Conservation (phyloP, 2,797 vertebrate genomes). For the Lindbergichthys nudifrons region DNA sequence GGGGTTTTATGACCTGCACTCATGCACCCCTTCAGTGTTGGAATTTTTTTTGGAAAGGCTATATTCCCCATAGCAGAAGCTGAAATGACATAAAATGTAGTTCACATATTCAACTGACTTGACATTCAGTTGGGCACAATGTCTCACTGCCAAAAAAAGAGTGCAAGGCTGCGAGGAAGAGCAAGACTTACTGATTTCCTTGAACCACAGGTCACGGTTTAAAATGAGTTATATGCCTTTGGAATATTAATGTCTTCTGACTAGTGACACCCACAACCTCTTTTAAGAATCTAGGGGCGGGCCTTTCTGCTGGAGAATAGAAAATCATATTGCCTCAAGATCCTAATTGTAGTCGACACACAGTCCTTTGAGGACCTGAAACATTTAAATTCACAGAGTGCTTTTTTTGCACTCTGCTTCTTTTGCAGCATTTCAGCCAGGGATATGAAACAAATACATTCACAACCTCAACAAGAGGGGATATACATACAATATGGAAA, state of each 20-base stretch:
- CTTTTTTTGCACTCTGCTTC: neutral
- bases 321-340: constrained; percentile 37
- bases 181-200: constrained; percentile 56
- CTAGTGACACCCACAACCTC: constrained; percentile 44
- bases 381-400: constrained; percentile 9
- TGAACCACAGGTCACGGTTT: constrained; percentile 65
- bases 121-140: constrained; percentile 33
- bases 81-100: constrained; percentile 10
- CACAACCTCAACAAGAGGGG: constrained; percentile 1
- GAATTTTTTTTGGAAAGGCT: neutral
- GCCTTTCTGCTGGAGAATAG: constrained; percentile 8
- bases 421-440: constrained; percentile 11
- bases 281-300: constrained; percentile 28
- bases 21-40: constrained; percentile 1
- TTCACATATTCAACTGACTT: constrained; percentile 32
- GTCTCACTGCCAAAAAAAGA: constrained; percentile 30
- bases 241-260: constrained; percentile 58
- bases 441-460: constrained; percentile 25
- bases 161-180: constrained; percentile 19
- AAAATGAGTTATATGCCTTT: constrained; percentile 42
- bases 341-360: constrained; percentile 17
- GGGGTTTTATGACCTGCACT: constrained; percentile 8
- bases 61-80: constrained; percentile 10
- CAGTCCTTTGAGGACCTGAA: constrained; percentile 23
- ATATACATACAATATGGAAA: constrained; percentile 24